Evolutionary conservation across 2,113 vertebrate species (phyloP).

Genomic region (Andinoacara biseriatus): DNA sequence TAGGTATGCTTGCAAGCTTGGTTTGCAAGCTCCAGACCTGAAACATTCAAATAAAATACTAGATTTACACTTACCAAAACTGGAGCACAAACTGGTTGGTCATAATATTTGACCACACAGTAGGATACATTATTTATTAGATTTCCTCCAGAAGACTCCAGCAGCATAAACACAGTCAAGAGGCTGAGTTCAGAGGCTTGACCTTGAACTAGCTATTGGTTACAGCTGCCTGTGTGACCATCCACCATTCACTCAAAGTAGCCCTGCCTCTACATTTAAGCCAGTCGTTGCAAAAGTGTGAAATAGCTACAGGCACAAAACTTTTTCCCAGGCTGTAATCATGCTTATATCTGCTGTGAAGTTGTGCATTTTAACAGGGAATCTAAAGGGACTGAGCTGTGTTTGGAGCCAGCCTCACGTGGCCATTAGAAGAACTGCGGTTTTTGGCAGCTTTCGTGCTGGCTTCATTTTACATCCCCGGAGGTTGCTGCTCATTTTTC

Average conservation of each 20-base stretch:
- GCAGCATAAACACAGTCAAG: neutral
- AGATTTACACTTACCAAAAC: too few species aligned
- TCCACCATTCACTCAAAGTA: neutral
- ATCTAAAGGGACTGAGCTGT: neutral
- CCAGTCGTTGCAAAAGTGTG: neutral
- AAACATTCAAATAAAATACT: neutral
- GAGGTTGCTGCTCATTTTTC: neutral
- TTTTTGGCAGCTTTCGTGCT: neutral
- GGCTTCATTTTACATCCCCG: neutral
- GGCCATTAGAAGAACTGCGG: slow-evolving; percentile 1
- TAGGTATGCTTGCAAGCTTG: too few species aligned
- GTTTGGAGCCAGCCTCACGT: neutral
- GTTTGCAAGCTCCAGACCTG: neutral
- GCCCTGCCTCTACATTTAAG: neutral
- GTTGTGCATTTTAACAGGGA: neutral
- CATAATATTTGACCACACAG: neutral
- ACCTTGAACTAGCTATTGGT: neutral
- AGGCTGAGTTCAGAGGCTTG: neutral
- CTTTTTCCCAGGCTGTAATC: neutral
- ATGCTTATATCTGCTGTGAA: neutral
- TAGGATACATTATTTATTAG: neutral
- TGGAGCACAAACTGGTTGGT: neutral
- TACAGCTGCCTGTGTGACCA: neutral
- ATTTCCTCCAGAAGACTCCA: neutral
- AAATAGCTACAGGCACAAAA: neutral